phyloP scores from a whole-genome alignment of 2,113 vertebrate genomes.

The Indicator indicator region DNA sequence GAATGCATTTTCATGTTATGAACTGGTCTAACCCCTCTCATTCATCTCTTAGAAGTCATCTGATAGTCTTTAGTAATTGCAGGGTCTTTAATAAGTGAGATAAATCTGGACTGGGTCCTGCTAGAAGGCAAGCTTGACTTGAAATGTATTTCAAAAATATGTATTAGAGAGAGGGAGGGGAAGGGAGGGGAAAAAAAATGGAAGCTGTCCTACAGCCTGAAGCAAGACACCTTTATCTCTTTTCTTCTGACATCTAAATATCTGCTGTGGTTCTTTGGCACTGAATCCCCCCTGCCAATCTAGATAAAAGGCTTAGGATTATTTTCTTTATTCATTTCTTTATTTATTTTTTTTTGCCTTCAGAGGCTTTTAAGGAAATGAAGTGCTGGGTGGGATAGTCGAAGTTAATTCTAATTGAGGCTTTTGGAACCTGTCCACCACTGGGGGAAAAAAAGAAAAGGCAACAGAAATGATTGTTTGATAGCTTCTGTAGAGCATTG shows the following conservation, averaged over 20 bases:
- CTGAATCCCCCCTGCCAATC: neutral
- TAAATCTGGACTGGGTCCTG: neutral
- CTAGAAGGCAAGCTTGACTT: slow-evolving; percentile 6
- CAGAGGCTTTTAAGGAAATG: neutral
- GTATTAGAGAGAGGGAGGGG: neutral
- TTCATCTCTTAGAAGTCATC: neutral
- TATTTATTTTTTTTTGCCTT: neutral
- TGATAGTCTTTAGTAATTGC: neutral
- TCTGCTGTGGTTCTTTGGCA: neutral
- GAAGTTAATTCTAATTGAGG: neutral
- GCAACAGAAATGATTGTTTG: neutral
- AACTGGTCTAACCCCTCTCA: neutral
- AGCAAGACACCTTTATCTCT: slow-evolving; percentile 15
- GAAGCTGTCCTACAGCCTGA: neutral
- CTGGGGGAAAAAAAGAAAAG: neutral
- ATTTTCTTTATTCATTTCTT: neutral
- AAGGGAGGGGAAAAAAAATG: neutral
- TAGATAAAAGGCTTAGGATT: neutral
- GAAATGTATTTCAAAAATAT: slow-evolving; percentile 2
- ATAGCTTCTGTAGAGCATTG: neutral
- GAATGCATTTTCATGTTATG: neutral
- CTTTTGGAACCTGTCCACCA: neutral
- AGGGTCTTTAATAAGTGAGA: neutral
- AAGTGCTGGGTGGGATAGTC: neutral
- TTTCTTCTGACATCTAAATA: neutral